phyloP scores from a whole-genome alignment of 1,140 invertebrate species.

The Physella acuta region DNA sequence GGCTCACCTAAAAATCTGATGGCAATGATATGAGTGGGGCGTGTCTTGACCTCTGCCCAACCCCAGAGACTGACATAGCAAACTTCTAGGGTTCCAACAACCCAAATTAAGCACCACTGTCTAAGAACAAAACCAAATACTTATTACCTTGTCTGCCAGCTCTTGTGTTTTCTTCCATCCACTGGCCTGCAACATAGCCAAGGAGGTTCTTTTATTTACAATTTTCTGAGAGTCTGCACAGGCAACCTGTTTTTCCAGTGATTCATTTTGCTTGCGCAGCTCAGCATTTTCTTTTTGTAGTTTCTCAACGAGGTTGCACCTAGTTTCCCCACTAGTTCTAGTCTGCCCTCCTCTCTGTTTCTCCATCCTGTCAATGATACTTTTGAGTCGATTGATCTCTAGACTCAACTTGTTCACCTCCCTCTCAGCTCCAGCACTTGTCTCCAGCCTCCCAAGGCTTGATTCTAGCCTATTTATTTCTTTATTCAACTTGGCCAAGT shows the following conservation, averaged over 20 bases:
- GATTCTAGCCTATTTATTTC: conserved; percentile 12
- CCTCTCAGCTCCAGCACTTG: neutral
- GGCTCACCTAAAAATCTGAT: too few species aligned
- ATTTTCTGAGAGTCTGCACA: neutral
- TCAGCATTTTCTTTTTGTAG: conserved; percentile 32
- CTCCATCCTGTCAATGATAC: conserved; percentile 23
- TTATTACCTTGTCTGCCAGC: conserved; percentile 25
- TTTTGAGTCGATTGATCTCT: conserved; percentile 22
- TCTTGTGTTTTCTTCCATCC: conserved; percentile 18
- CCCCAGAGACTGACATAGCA: too few species aligned
- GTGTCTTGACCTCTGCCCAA: too few species aligned
- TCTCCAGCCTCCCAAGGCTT: neutral
- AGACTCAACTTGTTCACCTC: conserved; percentile 7
- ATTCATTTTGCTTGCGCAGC: conserved; percentile 28
- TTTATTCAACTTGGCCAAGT: conserved; percentile 10
- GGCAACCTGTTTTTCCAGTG: conserved; percentile 26
- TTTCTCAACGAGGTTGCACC: conserved; percentile 27
- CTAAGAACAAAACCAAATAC: too few species aligned
- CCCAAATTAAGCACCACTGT: too few species aligned
- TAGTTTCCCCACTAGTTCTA: conserved; percentile 10
- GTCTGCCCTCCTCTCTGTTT: conserved; percentile 20
- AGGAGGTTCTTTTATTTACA: conserved; percentile 10
- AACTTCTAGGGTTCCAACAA: too few species aligned
- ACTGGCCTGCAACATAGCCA: conserved; percentile 18
- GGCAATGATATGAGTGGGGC: too few species aligned